Evolutionary conservation across 2,888 invertebrate species (phyloP), one percentile per base, ranked within the genome.

Genomic region (Diachrysia chrysitis): DNA sequence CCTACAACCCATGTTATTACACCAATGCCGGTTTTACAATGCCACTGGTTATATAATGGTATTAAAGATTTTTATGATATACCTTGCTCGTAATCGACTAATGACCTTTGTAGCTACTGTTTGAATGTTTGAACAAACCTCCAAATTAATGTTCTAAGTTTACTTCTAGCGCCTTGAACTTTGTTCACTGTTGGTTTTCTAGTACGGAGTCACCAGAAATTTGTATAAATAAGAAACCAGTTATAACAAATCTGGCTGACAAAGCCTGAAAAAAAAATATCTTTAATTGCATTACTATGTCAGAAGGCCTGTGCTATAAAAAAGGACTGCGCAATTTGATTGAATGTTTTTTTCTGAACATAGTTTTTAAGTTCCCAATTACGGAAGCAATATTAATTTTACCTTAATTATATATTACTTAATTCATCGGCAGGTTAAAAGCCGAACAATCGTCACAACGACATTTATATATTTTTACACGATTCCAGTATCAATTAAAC

Each of bases 401-500:
- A 74, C 72, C 69, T 70, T 63, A n/a, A n/a, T n/a, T n/a, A n/a
- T 61, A 58, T 75, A 80, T 63, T 69, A 69, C 73, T 83, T 81
- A 79, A 83, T 85, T 73, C 32, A 78, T 79, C 77, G 82, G 76
- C 78, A 62, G 69, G 76, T 81, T 76, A 61, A 81, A 84, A 78
- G 72, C 59, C 51, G 29, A 83, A 84, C 79, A 85, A 87, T 87
- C 83, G 83, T 79, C 82, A 79, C 63, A 71, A 73, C 67, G 80
- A 75, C 74, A 74, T 74, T 65, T 35, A 78, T 76, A 74, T 77
- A 84, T 86, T 86, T 86, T 87, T 84, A 71, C 78, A 79, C 84
- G 86, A 90, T 85, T 85, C 83, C 86, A 85, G 83, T 88, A 91
- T 90, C 92, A 93, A 93, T 92, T 92, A 92, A 92, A 90, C 85